phyloP scores from a whole-genome alignment of 2,797 vertebrate species.

The Galago senegalensis region DNA sequence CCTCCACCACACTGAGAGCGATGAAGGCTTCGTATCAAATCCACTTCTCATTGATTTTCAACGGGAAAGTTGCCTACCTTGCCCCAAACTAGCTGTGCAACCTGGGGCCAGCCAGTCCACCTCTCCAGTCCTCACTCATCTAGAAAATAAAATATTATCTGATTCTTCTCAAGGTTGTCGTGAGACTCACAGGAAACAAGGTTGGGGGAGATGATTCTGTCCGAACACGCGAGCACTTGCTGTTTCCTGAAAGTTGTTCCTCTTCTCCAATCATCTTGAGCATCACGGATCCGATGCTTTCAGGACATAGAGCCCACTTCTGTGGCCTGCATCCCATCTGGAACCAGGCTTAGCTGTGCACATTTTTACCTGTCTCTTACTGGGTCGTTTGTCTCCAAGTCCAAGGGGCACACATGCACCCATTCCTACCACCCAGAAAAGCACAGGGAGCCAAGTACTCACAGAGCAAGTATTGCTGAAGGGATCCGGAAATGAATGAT shows the following conservation, averaged over 20 bases:
- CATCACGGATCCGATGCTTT: too few species aligned
- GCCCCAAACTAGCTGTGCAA: accelerated
- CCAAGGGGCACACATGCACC: accelerated
- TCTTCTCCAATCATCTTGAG: accelerated
- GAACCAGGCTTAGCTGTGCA: accelerated
- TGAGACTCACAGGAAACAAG: neutral
- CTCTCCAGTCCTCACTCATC: neutral
- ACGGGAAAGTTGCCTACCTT: too few species aligned
- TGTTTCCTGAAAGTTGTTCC: neutral
- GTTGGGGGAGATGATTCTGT: neutral
- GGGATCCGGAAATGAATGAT: too few species aligned
- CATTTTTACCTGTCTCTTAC: neutral
- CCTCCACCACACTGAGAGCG: neutral
- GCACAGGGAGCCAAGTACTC: accelerated
- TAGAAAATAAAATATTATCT: neutral
- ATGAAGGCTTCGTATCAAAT: accelerated
- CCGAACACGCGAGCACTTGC: accelerated
- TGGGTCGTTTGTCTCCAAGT: neutral
- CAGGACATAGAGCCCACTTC: accelerated
- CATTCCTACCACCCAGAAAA: accelerated
- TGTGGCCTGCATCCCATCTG: neutral
- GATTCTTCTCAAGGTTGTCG: too few species aligned
- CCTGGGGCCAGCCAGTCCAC: accelerated
- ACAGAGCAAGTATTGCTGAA: neutral
- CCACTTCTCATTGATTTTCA: neutral